Base-by-base conservation (phyloP, 2,888 invertebrate genomes). In the Chloroclystis v-ata region DNA sequence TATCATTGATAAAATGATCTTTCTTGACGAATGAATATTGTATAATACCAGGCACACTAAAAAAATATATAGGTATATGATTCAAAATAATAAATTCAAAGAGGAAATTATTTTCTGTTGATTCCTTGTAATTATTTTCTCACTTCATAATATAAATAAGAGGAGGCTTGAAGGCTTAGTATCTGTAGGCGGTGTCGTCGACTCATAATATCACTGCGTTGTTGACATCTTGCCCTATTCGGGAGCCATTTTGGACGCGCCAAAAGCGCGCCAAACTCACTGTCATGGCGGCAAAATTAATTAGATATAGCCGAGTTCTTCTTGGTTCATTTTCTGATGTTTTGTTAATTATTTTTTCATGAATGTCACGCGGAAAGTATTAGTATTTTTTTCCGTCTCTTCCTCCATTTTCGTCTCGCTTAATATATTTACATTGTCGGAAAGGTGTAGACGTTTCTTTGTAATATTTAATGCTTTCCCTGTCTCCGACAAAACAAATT, bases 251-350 rank as follows among this genome's bases (percentile, higher is more conserved):
- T 78, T 77, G 71, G 62, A 67, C 63, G 62, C 67, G 60, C 56
- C 64, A 61, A 78, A 78, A 82, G 78, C 79, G 81, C 82, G 82
- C 75, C 71, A 78, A 80, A 68, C 72, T 72, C 63, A 70, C 79
- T 82, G 83, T 81, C 84, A 81, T 77, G 76, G 78, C 81, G 73
- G 72, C 71, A 67, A 76, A 82, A 82, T 84, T 87, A 86, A 87
- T 87, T 86, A 87, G 78, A 83, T 86, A 81, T 73, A 64, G 67
- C 58, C 67, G 60, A 72, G 70, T 79, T 76, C 75, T 76, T 77
- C 77, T 69, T 75, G 72, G 74, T 77, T 79, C 81, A 81, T 81
- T 83, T 33, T 80, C 75, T 81, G 78, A 76, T 84, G 79, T 82
- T 83, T 82, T 78, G 78, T 81, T 82, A 83, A 82, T 83, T 83